Percentiles rank a stretch among this genome's conserved stretches.
phyloP scores from a whole-genome alignment of 2,797 vertebrate genomes.

The Manis pentadactyla region DNA sequence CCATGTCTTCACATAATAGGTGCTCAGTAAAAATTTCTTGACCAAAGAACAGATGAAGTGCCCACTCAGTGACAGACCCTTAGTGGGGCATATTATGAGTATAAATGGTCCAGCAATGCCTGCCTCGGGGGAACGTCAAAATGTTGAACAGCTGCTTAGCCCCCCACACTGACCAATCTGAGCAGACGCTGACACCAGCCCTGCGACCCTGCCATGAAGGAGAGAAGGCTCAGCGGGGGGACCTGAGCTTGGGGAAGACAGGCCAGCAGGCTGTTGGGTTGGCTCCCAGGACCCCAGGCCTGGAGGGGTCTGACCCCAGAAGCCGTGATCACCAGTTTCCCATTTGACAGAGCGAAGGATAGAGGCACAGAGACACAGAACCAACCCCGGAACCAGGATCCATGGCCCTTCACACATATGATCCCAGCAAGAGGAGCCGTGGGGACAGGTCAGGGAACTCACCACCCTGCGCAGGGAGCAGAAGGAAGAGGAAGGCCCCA shows the following conservation, averaged over 20 bases:
- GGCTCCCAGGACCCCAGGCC: neutral
- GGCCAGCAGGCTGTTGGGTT: accelerated
- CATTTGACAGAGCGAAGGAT: neutral
- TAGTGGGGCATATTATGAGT: neutral
- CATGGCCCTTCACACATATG: neutral
- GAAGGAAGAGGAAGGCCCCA: neutral
- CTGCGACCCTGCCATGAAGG: neutral
- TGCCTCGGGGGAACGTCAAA: neutral
- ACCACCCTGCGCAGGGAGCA: neutral
- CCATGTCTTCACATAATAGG: neutral
- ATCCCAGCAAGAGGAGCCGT: neutral
- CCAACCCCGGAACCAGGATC: neutral
- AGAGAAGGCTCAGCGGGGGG: neutral
- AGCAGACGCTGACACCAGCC: neutral
- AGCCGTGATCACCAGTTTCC: neutral
- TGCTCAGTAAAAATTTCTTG: neutral
- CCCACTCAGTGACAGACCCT: neutral
- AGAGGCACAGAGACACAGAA: neutral
- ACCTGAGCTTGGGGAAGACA: neutral
- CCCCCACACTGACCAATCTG: neutral
- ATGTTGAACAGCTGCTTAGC: neutral
- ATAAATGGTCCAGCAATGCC: neutral
- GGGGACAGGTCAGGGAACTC: neutral
- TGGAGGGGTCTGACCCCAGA: neutral
- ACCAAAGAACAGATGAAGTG: accelerated